These are phyloP conservation scores for Spizaetus ornatus DNA, from an alignment of 2,113 vertebrate species.

Conservation along the genomic window DNA sequence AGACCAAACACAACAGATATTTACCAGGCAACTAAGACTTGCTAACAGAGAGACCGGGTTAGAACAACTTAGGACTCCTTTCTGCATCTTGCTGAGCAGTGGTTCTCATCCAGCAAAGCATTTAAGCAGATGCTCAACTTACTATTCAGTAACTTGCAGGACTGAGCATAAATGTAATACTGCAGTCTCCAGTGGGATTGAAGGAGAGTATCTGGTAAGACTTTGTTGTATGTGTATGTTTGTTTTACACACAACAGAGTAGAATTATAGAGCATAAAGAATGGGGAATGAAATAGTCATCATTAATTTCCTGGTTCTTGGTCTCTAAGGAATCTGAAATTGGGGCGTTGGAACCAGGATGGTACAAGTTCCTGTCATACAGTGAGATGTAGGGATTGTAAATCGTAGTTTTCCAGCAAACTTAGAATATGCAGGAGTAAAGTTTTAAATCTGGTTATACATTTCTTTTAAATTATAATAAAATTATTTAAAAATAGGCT, in stretches of 20 bases:
- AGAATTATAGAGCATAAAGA: not conserved
- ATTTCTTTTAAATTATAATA: not conserved
- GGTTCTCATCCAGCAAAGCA: not conserved
- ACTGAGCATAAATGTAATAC: rapidly evolving
- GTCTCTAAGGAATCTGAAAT: not conserved
- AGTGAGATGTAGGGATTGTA: not conserved
- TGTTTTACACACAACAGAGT: not conserved
- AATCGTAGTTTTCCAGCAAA: not conserved
- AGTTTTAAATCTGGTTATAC: not conserved
- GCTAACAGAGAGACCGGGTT: not conserved
- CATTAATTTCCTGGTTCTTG: not conserved
- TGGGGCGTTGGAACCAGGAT: not conserved
- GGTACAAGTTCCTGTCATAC: not conserved
- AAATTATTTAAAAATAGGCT: not conserved
- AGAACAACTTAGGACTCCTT: not conserved
- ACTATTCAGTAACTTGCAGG: not conserved
- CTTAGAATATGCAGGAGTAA: not conserved
- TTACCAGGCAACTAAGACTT: not conserved
- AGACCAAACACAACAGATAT: not conserved
- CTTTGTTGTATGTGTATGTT: not conserved
- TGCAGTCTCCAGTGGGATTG: not conserved
- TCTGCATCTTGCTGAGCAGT: not conserved
- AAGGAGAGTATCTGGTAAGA: too few relatives aligned
- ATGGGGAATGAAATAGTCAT: not conserved
- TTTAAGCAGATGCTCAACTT: not conserved